A percentile compares a stretch with the other conserved stretches of the same genome.
Conservation (phyloP, 1,140 invertebrate genomes). For the Drosophila prosaltans region DNA sequence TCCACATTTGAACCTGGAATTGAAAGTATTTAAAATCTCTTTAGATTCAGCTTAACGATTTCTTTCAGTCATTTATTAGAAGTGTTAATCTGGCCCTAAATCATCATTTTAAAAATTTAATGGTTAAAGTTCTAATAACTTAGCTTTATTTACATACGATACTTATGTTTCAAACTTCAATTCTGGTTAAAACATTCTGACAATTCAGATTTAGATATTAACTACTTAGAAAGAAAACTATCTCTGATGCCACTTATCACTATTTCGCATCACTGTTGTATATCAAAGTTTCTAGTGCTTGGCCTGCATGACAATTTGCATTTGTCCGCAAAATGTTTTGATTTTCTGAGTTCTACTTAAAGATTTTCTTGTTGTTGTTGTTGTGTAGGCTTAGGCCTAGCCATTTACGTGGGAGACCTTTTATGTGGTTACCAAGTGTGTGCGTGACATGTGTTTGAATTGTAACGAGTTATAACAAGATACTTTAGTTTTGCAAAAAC, state of each 20-base stretch:
- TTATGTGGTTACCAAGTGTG: slow-evolving; percentile 41
- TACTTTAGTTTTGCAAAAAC: slow-evolving; percentile 43
- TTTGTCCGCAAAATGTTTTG: slow-evolving; percentile 72
- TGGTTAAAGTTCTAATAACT: too few species aligned
- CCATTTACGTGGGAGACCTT: slow-evolving; percentile 41
- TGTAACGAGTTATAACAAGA: slow-evolving; percentile 45
- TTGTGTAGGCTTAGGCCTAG: slow-evolving; percentile 42
- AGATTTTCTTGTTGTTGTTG: slow-evolving; percentile 24
- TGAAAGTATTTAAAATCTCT: too few species aligned
- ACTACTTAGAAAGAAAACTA: neutral
- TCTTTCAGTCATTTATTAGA: too few species aligned
- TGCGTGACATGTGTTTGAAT: slow-evolving; percentile 74
- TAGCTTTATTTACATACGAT: too few species aligned
- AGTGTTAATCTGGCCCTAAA: too few species aligned
- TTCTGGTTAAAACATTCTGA: neutral
- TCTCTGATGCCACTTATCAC: too few species aligned
- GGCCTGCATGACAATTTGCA: slow-evolving; percentile 70
- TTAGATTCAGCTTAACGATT: too few species aligned
- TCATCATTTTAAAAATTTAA: too few species aligned
- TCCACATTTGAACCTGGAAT: too few species aligned
- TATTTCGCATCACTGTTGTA: neutral
- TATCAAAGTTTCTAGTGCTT: slow-evolving; percentile 29
- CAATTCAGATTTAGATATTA: too few species aligned
- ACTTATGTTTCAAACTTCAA: neutral
- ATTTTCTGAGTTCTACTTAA: slow-evolving; percentile 70